Percentiles rank a stretch among this genome's conserved stretches.
Evolutionary conservation across 23 tunicate species (phyloP).

Genomic region (Phallusia fumigata): DNA sequence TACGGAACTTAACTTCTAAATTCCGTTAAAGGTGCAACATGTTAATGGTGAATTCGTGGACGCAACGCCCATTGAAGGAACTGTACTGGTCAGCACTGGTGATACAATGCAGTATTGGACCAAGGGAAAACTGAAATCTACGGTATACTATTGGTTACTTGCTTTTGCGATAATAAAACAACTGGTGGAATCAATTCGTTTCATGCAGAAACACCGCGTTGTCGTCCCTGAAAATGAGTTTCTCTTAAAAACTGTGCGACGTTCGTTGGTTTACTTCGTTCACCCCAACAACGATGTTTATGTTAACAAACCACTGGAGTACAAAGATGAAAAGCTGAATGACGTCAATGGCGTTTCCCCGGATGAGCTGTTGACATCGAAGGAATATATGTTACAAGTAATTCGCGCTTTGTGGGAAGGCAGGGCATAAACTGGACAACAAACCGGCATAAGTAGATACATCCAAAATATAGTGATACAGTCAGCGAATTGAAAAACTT

Average conservation of each 20-base stretch:
- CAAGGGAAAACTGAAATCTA: conserved; percentile 16
- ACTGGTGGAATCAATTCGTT: not conserved
- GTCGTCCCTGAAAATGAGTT: not conserved
- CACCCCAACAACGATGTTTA: conserved; percentile 36
- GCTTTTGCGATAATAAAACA: no score
- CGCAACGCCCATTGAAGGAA: conserved; percentile 11
- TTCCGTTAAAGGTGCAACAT: not conserved
- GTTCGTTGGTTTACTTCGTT: conserved; percentile 43
- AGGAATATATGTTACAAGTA: not conserved
- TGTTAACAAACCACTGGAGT: conserved; percentile 17
- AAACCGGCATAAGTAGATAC: no score
- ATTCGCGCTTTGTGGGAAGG: not conserved
- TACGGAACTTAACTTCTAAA: no score
- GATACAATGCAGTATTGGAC: conserved; percentile 20
- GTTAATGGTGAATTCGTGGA: conserved; percentile 10
- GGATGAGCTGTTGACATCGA: not conserved
- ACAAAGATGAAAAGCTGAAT: not conserved
- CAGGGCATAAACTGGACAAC: not conserved
- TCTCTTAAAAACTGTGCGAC: conserved; percentile 12
- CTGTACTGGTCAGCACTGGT: conserved; percentile 18
- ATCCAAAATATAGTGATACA: no score
- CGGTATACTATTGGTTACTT: not conserved
- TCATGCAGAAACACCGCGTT: not conserved
- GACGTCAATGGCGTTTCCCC: not conserved
- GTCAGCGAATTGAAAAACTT: no score